A percentile compares a stretch with the other conserved stretches of the same genome.
phyloP scores from a whole-genome alignment of 2,888 invertebrate genomes.

The Melieria picta region DNA sequence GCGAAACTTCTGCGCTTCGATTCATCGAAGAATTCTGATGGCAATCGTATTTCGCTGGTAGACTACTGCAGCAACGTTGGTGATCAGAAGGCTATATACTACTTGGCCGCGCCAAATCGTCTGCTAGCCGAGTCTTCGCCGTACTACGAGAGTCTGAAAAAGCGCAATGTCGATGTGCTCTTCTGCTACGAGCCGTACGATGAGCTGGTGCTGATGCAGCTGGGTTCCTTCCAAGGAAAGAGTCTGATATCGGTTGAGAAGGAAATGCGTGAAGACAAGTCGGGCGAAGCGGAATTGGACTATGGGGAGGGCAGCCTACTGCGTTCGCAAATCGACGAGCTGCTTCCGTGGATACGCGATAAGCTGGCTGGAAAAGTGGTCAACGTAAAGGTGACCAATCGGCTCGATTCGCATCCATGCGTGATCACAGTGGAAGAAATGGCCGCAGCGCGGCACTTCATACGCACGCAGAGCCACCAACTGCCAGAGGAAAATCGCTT shows the following conservation, averaged over 20 bases:
- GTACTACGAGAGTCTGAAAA: constrained; percentile 91
- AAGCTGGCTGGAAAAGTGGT: constrained; percentile 82
- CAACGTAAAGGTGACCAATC: constrained; percentile 83
- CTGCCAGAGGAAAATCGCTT: constrained; percentile 86
- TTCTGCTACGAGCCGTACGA: constrained; percentile 98
- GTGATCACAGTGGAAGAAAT: constrained; percentile 96
- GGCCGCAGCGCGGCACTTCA: constrained; percentile 95
- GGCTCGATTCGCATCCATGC: constrained; percentile 91
- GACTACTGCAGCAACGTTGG: constrained; percentile 82
- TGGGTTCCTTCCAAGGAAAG: constrained; percentile 78
- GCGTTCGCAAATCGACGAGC: constrained; percentile 79
- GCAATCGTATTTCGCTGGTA: constrained; percentile 76
- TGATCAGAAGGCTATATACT: constrained; percentile 87
- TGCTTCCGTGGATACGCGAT: constrained; percentile 82
- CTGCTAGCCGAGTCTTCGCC: constrained; percentile 93
- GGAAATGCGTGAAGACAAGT: constrained; percentile 83
- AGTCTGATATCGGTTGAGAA: constrained; percentile 90
- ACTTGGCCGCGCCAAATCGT: constrained; percentile 94
- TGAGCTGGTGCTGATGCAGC: constrained; percentile 90
- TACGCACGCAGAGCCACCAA: constrained; percentile 86
- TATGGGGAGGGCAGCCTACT: constrained; percentile 76
- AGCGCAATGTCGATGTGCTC: constrained; percentile 87
- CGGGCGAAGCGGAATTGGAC: constrained; percentile 70
- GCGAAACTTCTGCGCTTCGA: constrained; percentile 91
- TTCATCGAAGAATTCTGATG: constrained; percentile 81